Conservation (phyloP, 1,140 invertebrate species). For the Galleria mellonella region DNA sequence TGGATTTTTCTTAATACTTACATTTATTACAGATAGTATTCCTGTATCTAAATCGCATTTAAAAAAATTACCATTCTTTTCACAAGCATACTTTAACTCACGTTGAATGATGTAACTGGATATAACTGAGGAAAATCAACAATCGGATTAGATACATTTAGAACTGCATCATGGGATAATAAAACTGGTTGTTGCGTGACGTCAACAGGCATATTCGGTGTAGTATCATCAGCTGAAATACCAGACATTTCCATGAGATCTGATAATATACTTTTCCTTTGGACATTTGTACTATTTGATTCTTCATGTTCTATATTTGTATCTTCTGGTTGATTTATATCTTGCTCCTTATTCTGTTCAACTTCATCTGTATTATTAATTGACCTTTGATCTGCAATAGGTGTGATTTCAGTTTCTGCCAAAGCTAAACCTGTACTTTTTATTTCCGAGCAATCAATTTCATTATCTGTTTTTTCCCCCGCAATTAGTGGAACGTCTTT, state of each 20-base stretch:
- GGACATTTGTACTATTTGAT: no score
- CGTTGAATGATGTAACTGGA: slow-evolving; percentile 31
- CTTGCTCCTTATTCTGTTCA: no score
- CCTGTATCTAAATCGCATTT: slow-evolving; percentile 39
- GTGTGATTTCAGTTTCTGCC: no score
- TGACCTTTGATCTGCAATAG: no score
- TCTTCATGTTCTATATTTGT: no score
- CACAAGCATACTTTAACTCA: slow-evolving; percentile 39
- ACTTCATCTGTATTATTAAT: no score
- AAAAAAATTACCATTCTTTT: slow-evolving; percentile 33
- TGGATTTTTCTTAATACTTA: slow-evolving; percentile 26
- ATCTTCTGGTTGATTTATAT: no score
- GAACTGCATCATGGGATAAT: not conserved
- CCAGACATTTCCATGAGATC: slow-evolving; percentile 68
- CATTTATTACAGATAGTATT: slow-evolving; percentile 31
- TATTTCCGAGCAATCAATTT: not conserved
- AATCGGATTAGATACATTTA: not conserved
- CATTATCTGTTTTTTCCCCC: not conserved
- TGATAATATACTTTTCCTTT: slow-evolving; percentile 48
- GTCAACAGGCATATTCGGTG: slow-evolving; percentile 6
- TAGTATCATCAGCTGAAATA: slow-evolving; percentile 44
- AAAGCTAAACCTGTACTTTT: not conserved
- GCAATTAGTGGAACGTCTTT: no score
- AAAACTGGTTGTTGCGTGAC: not conserved
- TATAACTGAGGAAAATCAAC: slow-evolving; percentile 11